These are phyloP conservation scores for Chrysochloris asiatica DNA, from an alignment of 2,113 vertebrate genomes.

Conservation along the genomic window DNA sequence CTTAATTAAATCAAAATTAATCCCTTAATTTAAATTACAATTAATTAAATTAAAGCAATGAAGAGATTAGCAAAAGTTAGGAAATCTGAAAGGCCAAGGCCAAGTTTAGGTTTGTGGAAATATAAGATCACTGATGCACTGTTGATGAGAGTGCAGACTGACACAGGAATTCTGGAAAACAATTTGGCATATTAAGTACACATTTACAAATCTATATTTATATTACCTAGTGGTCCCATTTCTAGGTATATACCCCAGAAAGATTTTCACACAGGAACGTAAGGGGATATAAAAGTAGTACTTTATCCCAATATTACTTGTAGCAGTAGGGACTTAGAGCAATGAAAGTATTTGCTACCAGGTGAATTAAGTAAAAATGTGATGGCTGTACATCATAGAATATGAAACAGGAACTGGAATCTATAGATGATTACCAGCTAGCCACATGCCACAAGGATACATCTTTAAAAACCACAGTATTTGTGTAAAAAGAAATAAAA, in stretches of 20 bases:
- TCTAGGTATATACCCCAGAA: not conserved
- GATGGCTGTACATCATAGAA: not conserved
- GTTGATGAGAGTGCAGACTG: not conserved
- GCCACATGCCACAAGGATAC: not conserved
- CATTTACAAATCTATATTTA: not conserved
- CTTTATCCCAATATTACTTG: not conserved
- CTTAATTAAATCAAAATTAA: no score
- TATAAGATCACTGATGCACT: not conserved
- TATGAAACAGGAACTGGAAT: not conserved
- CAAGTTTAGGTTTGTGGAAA: conserved; percentile 27
- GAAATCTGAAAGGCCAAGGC: not conserved
- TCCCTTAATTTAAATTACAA: no score
- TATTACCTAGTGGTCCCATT: conserved; percentile 19
- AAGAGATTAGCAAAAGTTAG: conserved; percentile 50
- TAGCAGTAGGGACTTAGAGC: not conserved
- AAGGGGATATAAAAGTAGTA: conserved; percentile 4
- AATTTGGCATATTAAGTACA: conserved; percentile 10
- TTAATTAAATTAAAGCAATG: not conserved
- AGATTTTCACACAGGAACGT: conserved; percentile 4
- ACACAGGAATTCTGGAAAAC: conserved; percentile 20
- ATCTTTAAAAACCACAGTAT: conserved; percentile 4
- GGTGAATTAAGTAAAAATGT: conserved; percentile 22
- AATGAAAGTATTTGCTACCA: not conserved
- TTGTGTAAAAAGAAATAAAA: conserved; percentile 11
- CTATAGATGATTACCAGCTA: conserved; percentile 6